A percentile compares a stretch with the other conserved stretches of the same genome.
phyloP scores from a whole-genome alignment of 1,140 invertebrate genomes.

The Nymphalis io region DNA sequence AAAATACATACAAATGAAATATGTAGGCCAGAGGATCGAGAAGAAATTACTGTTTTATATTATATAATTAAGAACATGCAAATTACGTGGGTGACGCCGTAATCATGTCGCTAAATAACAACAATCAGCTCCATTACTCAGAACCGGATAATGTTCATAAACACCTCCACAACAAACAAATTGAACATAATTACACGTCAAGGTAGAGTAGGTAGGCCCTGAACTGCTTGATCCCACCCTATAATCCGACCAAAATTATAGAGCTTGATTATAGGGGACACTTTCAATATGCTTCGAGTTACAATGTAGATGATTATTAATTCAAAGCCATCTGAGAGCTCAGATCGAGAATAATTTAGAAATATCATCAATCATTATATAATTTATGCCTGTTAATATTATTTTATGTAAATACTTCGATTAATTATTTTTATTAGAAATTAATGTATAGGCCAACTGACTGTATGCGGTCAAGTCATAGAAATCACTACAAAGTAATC shows the following conservation, averaged over 20 bases:
- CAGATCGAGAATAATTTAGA: not conserved
- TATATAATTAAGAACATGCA: not conserved
- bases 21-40: not conserved
- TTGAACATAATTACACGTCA: conserved; percentile 19
- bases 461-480: too few relatives aligned
- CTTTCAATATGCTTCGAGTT: conserved; percentile 11
- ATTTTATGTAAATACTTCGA: not conserved
- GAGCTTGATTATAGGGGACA: conserved; percentile 21
- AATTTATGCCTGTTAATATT: not conserved
- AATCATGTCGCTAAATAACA: not conserved
- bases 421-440: too few relatives aligned
- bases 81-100: not conserved
- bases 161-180: conserved; percentile 14
- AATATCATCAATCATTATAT: not conserved
- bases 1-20: too few relatives aligned
- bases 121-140: conserved; percentile 1
- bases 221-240: not conserved
- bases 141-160: conserved; percentile 1
- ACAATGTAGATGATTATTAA: conserved; percentile 14
- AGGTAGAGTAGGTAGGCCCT: conserved; percentile 15
- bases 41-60: not conserved
- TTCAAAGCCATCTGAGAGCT: conserved; percentile 3
- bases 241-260: conserved; percentile 21
- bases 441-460: too few relatives aligned
- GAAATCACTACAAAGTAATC: too few relatives aligned